Base-by-base conservation (phyloP, 2,113 vertebrate genomes). In the Leptobrachium ailaonicum region DNA sequence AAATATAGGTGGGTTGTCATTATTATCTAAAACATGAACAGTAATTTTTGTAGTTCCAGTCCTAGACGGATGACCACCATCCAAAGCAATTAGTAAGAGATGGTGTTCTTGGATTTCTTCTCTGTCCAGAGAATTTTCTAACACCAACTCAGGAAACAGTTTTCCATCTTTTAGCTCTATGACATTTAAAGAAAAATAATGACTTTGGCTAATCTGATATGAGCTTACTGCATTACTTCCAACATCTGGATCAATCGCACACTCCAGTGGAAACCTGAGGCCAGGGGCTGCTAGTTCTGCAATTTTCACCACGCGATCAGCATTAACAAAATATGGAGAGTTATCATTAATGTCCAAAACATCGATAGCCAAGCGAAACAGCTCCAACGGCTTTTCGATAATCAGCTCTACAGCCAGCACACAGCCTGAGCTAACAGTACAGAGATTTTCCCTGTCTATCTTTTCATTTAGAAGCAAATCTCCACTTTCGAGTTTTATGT, bases 1-100 rank as follows among this genome's bases (percentile, higher is more conserved):
- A 85, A 88, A 97, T 66, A 85, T 6, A 2, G 96, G 96, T 0
- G 93, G 92, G 0, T 97, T 96, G 76, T 97, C 96, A 85, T 94
- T 94, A 32, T 92, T 88, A 84, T 94, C 93, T 82, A 93, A 85
- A 76, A 94, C 88, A 10, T 87, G 89, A 40, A 94, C 87, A 78
- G 92, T 90, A 73, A 94, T 92, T 86, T 87, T 91, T 78, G 90
- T 91, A 13, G 88, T 92, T 71, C 92, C 93, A 32, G 92, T 90
- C 82, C 87, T 80, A 74, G 87, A 83, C 41, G 93, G 92, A 63
- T 89, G 87, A 68, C 93, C 93, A 69, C 93, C 93, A 76, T 94
- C 93, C 53, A 92, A 79, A 2, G 93, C 93, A 69, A 89, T 92
- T 63, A 94, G 85, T 77, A 91, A 85, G 6, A 94, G 82, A 74